Base-by-base conservation (phyloP, 1,140 invertebrate species). In the Conus ventricosus region DNA sequence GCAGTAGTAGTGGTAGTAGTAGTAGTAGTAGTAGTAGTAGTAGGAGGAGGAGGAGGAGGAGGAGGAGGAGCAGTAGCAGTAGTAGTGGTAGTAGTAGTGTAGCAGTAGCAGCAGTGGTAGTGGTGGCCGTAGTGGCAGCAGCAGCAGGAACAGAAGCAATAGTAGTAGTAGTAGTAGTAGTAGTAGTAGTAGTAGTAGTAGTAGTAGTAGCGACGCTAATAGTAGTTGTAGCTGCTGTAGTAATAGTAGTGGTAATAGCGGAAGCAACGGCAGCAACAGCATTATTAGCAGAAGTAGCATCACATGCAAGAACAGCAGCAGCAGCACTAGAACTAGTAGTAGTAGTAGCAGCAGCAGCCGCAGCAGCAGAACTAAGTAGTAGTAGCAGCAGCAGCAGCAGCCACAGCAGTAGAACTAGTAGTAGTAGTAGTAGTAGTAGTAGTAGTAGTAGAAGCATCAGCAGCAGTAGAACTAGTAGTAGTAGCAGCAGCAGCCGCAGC, bases 1-100 rank as follows among this genome's bases (percentile, higher is more conserved):
- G 60, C 4, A 11, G 60, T 4, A 11, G 60, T 2, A 11, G 60
- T 63, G 4, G 78, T 80, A 5, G 78, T 80, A 80, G 78, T 80
- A 80, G 78, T 80, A 80, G 78, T 80, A 81, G 25, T 55, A 86
- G 60, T 67, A 60, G 25, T 67, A 86, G 55, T 20, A 63, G 84
- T 0, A 71, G n/a, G 15, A 86, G 78, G 10, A 80, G 78, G 10
- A 80, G 78, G 10, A 80, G 78, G 10, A 80, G 78, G 10, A 80
- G 78, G 10, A 80, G 60, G 10, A 63, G 60, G 0, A 63, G 60
- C 4, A 63, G 60, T 4, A 63, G 60, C 1, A 11, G 11, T 63
- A 63, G 60, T 63, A 63, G 60, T 63, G 17, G 60, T 63, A 63
- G 4, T 63, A 80, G 5, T 80, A 80, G 78, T 80, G 78, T 80